Conservation (phyloP, 2,888 invertebrate species). For the Bhutanitis thaidina region DNA sequence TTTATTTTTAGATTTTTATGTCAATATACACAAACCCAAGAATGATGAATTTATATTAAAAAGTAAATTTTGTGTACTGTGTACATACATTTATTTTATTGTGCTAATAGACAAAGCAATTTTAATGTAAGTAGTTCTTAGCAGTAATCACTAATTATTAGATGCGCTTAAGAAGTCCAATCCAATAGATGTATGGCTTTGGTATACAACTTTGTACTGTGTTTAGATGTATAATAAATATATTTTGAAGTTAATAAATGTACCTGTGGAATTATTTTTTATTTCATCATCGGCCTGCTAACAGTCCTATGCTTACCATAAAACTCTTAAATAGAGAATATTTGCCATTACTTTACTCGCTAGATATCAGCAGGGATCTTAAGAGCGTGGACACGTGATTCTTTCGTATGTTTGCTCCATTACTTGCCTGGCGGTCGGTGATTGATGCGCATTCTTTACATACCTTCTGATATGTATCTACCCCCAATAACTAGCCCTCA, state of each 20-base stretch:
- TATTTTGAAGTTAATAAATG: slow-evolving; percentile 25
- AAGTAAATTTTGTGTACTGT: slow-evolving; percentile 43
- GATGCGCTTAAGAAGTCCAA: slow-evolving; percentile 1
- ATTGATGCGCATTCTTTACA: no score
- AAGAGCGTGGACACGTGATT: no score
- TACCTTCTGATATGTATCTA: no score
- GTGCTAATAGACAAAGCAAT: not conserved
- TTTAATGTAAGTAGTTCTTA: slow-evolving; percentile 2
- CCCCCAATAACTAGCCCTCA: no score
- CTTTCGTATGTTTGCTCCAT: no score
- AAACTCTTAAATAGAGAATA: no score
- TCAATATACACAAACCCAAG: slow-evolving; percentile 21
- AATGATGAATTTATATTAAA: slow-evolving; percentile 22
- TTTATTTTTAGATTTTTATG: not conserved
- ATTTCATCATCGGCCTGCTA: not conserved
- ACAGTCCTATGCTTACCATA: no score
- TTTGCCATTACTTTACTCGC: no score
- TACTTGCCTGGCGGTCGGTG: no score
- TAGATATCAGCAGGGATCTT: no score
- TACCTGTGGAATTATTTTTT: slow-evolving; percentile 35
- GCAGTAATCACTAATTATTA: not conserved
- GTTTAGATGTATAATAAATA: slow-evolving; percentile 29
- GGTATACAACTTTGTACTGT: slow-evolving; percentile 4
- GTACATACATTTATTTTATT: slow-evolving; percentile 34
- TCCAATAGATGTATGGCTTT: slow-evolving; percentile 2